Percentiles rank a stretch among this genome's conserved stretches.
Evolutionary conservation across 2,113 vertebrate genomes (phyloP).

Genomic region (Rhineura floridana): DNA sequence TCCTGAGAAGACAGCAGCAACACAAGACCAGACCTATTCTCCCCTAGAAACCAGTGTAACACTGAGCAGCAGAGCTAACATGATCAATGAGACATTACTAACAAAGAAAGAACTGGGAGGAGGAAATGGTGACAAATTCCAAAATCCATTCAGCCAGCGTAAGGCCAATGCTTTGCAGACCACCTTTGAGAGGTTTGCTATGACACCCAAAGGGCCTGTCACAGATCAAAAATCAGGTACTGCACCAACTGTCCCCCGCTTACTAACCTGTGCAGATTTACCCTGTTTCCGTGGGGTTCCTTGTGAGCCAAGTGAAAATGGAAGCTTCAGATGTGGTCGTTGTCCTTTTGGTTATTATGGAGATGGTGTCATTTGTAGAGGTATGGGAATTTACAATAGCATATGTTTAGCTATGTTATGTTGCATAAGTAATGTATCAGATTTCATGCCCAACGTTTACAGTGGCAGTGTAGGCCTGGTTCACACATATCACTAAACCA

Average conservation of each 20-base stretch:
- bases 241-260: slow-evolving; percentile 14
- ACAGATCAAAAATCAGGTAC: slow-evolving; percentile 20
- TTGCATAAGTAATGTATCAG: background rate
- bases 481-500: no score
- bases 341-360: slow-evolving; percentile 86
- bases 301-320: slow-evolving; percentile 75
- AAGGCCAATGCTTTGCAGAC: slow-evolving; percentile 33
- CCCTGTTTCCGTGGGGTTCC: slow-evolving; percentile 84
- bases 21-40: background rate
- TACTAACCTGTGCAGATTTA: slow-evolving; percentile 73
- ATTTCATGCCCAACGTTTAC: background rate
- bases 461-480: background rate
- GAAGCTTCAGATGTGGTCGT: slow-evolving; percentile 76
- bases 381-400: slow-evolving; percentile 61
- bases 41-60: slow-evolving; percentile 26
- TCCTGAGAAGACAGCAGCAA: slow-evolving; percentile 27
- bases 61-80: slow-evolving; percentile 23
- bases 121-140: slow-evolving; percentile 46
- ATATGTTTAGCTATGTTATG: slow-evolving; percentile 21
- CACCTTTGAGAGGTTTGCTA: slow-evolving; percentile 35
- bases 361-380: slow-evolving; percentile 85
- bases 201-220: slow-evolving; percentile 45
- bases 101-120: slow-evolving; percentile 18
- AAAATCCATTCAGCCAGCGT: slow-evolving; percentile 39
- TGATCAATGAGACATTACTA: slow-evolving; percentile 38